Evolutionary conservation across 2,888 invertebrate species (phyloP), one percentile per base, ranked within the genome.

Genomic region (Hymenopus coronatus): DNA sequence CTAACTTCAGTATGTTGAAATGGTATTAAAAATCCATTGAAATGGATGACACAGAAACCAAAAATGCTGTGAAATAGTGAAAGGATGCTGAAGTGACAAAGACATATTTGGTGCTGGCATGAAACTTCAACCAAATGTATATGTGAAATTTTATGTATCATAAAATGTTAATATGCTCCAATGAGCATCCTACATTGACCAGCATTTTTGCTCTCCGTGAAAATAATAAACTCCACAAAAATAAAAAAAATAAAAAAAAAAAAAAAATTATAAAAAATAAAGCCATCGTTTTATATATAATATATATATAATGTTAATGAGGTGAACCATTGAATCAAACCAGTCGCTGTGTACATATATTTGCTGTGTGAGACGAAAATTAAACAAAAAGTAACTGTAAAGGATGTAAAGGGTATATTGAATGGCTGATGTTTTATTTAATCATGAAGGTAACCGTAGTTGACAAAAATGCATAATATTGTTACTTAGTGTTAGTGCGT

Each of bases 401-500:
- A 90, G 89, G 89, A 89, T 90, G 90, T 90, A 90, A 90, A 89
- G 89, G 90, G 90, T 88, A 89, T 89, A 84, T 88, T 86, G 89
- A 89, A 89, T 90, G 89, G 89, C 90, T 90, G 90, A 90, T 89
- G 89, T 90, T 90, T 90, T 90, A 90, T 90, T 90, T 90, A 89
- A 90, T 89, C 89, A 88, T 89, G 89, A 85, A 83, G 88, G 83
- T 89, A 88, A 89, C 85, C 88, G 90, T 90, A 90, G 90, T 89
- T 85, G 88, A 90, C 40, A 88, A 84, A 88, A 88, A 90, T 88
- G 86, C 88, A 90, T 89, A 89, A 88, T 89, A 90, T 89, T 90
- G 90, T 90, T 90, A 90, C 90, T 89, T 90, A 90, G 90, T 89
- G 89, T 90, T 90, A 90, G 90, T 88, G 70, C 88, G 89, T 90